Conservation (phyloP, 53 echinoderm and acorn worm species). For the Patiria pectinifera region DNA sequence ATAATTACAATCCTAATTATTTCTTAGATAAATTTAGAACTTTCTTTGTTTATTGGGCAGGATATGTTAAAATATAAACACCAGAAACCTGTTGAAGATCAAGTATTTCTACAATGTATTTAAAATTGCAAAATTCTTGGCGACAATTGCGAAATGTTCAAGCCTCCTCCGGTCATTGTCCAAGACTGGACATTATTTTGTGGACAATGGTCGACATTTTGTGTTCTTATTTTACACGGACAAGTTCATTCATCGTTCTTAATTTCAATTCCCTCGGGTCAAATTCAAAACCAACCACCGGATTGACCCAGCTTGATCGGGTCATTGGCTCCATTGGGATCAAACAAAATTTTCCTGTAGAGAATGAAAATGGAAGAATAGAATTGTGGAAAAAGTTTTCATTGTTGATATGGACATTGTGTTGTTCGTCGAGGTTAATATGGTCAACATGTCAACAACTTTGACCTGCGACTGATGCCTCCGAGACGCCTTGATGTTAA, state of each 20-base stretch:
- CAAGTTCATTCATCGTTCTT: neutral
- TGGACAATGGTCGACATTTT: neutral
- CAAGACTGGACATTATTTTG: neutral
- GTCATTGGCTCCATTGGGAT: neutral
- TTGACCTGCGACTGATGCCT: neutral
- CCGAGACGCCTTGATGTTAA: neutral
- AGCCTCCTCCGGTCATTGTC: neutral
- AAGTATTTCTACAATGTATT: neutral
- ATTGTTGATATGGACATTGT: too few relatives aligned
- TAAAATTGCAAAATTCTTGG: neutral
- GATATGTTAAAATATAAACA: too few relatives aligned
- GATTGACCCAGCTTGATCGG: neutral
- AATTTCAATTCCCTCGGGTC: neutral
- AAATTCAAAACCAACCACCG: neutral
- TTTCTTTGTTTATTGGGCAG: too few relatives aligned
- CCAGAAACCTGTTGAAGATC: neutral
- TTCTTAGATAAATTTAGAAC: too few relatives aligned
- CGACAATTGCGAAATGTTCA: neutral
- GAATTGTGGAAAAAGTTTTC: too few relatives aligned
- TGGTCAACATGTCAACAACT: neutral
- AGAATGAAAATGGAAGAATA: neutral
- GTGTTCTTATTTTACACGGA: neutral
- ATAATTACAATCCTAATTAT: too few relatives aligned
- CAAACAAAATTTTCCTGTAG: too few relatives aligned
- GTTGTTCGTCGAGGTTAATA: too few relatives aligned